Evolutionary conservation across 2,113 vertebrate genomes (phyloP).

Genomic region (Oryzias curvinotus): DNA sequence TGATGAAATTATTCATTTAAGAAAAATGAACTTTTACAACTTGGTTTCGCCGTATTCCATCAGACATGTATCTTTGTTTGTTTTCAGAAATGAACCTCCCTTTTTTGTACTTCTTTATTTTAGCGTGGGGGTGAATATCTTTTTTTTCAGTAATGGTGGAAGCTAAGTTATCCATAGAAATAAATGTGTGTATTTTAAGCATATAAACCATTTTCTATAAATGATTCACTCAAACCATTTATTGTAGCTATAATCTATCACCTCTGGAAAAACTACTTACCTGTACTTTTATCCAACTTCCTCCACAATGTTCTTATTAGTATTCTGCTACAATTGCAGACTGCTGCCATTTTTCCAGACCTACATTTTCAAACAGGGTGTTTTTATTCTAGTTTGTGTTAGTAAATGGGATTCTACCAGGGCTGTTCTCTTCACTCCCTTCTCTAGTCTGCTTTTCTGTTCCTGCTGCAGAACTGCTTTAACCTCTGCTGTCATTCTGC

Average conservation of each 20-base stretch:
- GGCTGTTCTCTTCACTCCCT: conserved; percentile 39
- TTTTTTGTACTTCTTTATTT: no score
- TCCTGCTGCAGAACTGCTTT: conserved; percentile 60
- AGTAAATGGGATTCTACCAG: conserved; percentile 51
- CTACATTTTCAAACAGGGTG: conserved; percentile 51
- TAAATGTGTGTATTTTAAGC: no score
- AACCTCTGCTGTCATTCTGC: conserved; percentile 67
- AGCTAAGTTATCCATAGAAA: no score
- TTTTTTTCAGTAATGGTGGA: no score
- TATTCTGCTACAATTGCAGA: conserved; percentile 4
- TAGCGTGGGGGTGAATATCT: no score
- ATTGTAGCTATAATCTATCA: conserved; percentile 18
- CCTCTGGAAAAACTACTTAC: conserved; percentile 24
- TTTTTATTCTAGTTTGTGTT: conserved; percentile 47
- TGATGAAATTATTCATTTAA: no score
- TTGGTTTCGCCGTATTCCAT: no score
- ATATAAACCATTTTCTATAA: no score
- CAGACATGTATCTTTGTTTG: no score
- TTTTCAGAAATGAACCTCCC: no score
- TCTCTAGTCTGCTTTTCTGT: conserved; percentile 38
- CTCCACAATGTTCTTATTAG: conserved; percentile 24
- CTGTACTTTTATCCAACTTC: conserved; percentile 28
- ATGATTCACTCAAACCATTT: no score
- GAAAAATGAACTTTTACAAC: no score
- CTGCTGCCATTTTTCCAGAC: conserved; percentile 23